Conservation (phyloP, 2,888 invertebrate genomes). For the Eudemis profundana region DNA sequence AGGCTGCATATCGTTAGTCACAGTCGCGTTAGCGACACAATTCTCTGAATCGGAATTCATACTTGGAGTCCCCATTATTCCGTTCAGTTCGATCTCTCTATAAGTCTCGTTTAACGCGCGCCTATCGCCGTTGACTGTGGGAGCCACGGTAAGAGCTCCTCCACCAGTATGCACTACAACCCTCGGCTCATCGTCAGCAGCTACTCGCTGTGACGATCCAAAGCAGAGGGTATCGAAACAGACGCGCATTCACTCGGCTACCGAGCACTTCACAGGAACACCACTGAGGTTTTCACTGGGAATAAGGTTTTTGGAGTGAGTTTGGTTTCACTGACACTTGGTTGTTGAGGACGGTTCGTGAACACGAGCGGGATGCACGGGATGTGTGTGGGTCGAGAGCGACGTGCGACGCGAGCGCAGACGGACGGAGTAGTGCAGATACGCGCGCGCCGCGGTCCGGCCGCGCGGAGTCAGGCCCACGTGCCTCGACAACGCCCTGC, state of each 20-base stretch:
- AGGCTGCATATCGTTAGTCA: constrained; percentile 84
- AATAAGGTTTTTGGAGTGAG: constrained; percentile 56
- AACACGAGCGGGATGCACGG: constrained; percentile 65
- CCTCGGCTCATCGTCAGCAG: constrained; percentile 90
- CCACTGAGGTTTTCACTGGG: constrained; percentile 75
- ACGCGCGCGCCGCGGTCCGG: constrained; percentile 66
- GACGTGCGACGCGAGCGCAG: constrained; percentile 80
- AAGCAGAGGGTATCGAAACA: constrained; percentile 96
- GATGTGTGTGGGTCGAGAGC: constrained; percentile 67
- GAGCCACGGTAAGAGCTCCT: constrained; percentile 82
- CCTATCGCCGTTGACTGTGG: constrained; percentile 81
- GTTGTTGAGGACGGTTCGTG: constrained; percentile 55
- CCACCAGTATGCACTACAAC: constrained; percentile 80
- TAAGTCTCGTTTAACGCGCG: constrained; percentile 81
- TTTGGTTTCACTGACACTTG: constrained; percentile 61
- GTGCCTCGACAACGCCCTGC: constrained; percentile 79
- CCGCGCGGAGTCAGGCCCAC: constrained; percentile 74
- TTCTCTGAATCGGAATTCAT: constrained; percentile 86
- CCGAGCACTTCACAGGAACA: constrained; percentile 75
- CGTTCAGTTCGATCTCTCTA: constrained; percentile 77
- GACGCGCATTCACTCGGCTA: constrained; percentile 94
- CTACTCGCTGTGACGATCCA: constrained; percentile 93
- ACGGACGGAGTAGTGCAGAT: constrained; percentile 73
- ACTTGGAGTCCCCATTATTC: constrained; percentile 84
- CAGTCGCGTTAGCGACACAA: constrained; percentile 81